These are phyloP conservation scores for Enteromius trimaculatus DNA, from an alignment of 2,797 vertebrate genomes.

Conservation along the genomic window DNA sequence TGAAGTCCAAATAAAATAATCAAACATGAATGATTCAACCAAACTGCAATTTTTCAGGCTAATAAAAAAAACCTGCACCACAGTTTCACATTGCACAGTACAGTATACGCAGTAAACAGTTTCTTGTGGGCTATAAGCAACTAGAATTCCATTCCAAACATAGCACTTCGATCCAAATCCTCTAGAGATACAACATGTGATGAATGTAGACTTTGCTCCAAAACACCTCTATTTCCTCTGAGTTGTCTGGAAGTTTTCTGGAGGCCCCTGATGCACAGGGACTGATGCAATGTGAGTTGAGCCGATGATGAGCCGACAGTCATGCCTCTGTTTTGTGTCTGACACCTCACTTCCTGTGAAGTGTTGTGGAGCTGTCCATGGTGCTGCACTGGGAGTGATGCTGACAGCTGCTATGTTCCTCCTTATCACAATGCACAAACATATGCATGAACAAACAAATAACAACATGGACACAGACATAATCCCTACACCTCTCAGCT, in stretches of 20 bases:
- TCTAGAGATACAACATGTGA: conserved; percentile 3
- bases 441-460: conserved; percentile 41
- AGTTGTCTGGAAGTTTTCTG: conserved; percentile 5
- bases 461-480: conserved; percentile 25
- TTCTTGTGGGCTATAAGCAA: neutral
- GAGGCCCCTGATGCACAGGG: conserved; percentile 8
- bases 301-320: conserved; percentile 14
- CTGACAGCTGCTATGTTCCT: conserved; percentile 42
- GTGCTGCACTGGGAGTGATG: conserved; percentile 27
- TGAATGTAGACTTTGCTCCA: conserved; percentile 8
- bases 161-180: neutral
- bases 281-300: conserved; percentile 23
- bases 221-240: neutral
- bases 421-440: conserved; percentile 35
- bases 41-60: neutral
- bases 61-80: neutral
- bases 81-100: neutral
- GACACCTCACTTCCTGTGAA: conserved; percentile 39
- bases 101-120: neutral
- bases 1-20: neutral
- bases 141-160: neutral
- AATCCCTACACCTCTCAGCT: conserved; percentile 20
- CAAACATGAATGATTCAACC: neutral
- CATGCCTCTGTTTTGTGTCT: conserved; percentile 37
- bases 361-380: conserved; percentile 32